phyloP scores from a whole-genome alignment of 2,888 invertebrate genomes.

The Brachynemurus nebulosus region DNA sequence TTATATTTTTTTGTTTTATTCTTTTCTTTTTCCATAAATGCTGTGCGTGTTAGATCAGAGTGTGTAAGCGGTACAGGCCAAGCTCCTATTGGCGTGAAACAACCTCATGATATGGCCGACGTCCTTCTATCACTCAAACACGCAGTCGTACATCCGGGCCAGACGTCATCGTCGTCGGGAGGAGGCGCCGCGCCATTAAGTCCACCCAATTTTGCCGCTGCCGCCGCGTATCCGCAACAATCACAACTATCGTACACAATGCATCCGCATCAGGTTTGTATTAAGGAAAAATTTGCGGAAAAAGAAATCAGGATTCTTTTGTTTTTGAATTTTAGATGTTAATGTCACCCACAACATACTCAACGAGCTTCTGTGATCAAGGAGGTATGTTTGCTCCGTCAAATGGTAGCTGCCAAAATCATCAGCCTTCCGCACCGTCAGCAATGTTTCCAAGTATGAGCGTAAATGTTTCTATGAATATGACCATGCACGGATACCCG shows the following conservation, averaged over 20 bases:
- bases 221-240: slow-evolving; percentile 23
- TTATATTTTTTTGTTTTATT: no score
- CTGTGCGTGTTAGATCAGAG: slow-evolving; percentile 4
- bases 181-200: slow-evolving; percentile 12
- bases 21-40: no score
- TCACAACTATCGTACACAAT: slow-evolving; percentile 38
- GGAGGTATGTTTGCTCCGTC: slow-evolving; percentile 3
- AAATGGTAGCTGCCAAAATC: slow-evolving; percentile 9
- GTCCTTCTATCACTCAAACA: slow-evolving; percentile 77
- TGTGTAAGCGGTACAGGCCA: neutral
- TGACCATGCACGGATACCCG: slow-evolving; percentile 83
- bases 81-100: slow-evolving; percentile 31
- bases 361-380: slow-evolving; percentile 25
- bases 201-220: slow-evolving; percentile 17
- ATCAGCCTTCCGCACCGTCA: slow-evolving; percentile 23
- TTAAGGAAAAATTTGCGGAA: no score
- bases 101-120: slow-evolving; percentile 69
- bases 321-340: slow-evolving; percentile 40
- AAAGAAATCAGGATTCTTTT: neutral
- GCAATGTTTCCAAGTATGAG: slow-evolving; percentile 84
- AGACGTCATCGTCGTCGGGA: slow-evolving; percentile 24
- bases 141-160: slow-evolving; percentile 70
- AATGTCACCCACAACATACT: slow-evolving; percentile 39
- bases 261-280: slow-evolving; percentile 31
- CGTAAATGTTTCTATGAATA: slow-evolving; percentile 94